Conservation (phyloP, 2,113 vertebrate genomes). For the Zosterops pallidus region DNA sequence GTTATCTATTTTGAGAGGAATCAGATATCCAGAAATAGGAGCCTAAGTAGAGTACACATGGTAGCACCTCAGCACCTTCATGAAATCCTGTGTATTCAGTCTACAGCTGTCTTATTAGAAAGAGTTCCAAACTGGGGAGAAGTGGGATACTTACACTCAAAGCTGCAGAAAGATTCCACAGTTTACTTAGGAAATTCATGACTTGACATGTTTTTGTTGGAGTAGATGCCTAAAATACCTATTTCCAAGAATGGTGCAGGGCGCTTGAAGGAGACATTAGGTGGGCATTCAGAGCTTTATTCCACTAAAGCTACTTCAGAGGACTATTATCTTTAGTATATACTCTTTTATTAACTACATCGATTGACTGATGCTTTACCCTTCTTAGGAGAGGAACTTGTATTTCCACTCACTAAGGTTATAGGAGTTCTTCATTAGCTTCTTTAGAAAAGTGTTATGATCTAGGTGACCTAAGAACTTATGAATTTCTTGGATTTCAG, state of each 20-base stretch:
- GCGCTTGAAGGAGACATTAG: background rate
- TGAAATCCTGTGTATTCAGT: background rate
- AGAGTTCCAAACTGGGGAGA: background rate
- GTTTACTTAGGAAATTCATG: background rate
- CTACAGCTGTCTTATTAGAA: background rate
- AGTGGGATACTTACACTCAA: background rate
- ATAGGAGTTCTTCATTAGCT: background rate
- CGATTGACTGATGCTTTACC: background rate
- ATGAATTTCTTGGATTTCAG: background rate
- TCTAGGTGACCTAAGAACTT: background rate
- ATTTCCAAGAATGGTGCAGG: background rate
- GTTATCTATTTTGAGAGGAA: background rate
- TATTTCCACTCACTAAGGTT: background rate
- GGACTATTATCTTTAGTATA: background rate
- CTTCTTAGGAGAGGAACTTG: background rate
- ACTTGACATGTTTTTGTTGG: background rate
- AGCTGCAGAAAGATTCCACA: background rate
- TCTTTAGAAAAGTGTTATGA: background rate
- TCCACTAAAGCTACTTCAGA: background rate
- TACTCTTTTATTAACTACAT: background rate
- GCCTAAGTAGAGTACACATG: background rate
- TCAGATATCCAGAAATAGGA: background rate
- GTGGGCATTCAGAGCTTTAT: background rate
- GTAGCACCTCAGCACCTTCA: background rate
- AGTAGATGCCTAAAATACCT: background rate